These are phyloP conservation scores for Tortricodes alternella DNA, from an alignment of 2,888 invertebrate species.

Conservation along the genomic window DNA sequence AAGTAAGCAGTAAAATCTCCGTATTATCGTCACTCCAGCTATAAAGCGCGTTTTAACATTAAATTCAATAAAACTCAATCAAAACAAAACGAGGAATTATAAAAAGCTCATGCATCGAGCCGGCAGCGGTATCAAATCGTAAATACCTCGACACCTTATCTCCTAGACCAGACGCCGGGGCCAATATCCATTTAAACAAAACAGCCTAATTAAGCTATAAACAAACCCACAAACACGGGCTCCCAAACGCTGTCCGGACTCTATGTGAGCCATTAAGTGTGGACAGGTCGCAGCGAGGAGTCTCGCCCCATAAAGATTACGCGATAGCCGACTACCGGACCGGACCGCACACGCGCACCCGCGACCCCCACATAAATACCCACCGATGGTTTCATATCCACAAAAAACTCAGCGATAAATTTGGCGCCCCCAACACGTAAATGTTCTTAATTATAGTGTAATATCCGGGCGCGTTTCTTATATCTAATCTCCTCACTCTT, in stretches of 20 bases:
- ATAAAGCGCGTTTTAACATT: constrained; percentile 31
- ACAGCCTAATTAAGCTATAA: constrained; percentile 83
- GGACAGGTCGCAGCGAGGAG: constrained; percentile 77
- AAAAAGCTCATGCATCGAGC: constrained; percentile 48
- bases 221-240: constrained; percentile 78
- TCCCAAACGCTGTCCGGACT: constrained; percentile 64
- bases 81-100: constrained; percentile 62
- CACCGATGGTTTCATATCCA: constrained; percentile 76
- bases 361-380: constrained; percentile 73
- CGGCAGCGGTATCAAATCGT: constrained; percentile 68
- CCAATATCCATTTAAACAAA: constrained; percentile 75
- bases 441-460: constrained; percentile 81
- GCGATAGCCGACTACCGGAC: constrained; percentile 78
- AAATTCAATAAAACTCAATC: constrained; percentile 50
- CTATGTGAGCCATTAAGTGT: constrained; percentile 78
- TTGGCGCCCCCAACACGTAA: constrained; percentile 81
- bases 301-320: constrained; percentile 79
- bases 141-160: constrained; percentile 81
- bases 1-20: constrained; percentile 28
- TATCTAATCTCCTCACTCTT: constrained; percentile 76
- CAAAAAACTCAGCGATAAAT: constrained; percentile 81
- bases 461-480: constrained; percentile 68
- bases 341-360: constrained; percentile 76
- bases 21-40: constrained; percentile 28
- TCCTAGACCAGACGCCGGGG: constrained; percentile 67